phyloP scores from a whole-genome alignment of 2,113 vertebrate genomes.

The Ceyx cyanopectus region DNA sequence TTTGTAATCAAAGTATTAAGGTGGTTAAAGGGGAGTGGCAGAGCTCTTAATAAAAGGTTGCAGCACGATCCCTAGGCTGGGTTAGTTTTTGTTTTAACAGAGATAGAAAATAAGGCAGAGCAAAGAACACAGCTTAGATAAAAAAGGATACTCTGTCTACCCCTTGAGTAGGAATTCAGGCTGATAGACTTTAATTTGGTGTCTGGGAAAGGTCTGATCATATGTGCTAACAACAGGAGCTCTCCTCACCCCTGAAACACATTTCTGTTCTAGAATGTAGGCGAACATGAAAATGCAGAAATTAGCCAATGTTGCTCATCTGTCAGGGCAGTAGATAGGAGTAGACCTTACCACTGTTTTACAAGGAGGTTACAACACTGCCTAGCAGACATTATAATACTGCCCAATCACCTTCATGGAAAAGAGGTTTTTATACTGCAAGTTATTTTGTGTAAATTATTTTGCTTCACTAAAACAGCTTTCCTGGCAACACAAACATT shows the following conservation, averaged over 20 bases:
- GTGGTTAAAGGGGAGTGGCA: neutral
- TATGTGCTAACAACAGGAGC: neutral
- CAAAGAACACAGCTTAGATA: neutral
- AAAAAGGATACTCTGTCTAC: neutral
- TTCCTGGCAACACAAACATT: neutral
- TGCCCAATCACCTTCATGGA: neutral
- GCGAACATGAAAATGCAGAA: neutral
- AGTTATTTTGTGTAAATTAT: neutral
- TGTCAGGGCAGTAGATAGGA: neutral
- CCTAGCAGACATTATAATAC: neutral
- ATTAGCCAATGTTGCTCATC: neutral
- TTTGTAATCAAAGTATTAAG: neutral
- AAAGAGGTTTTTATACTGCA: neutral
- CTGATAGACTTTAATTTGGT: neutral
- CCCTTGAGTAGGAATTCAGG: neutral
- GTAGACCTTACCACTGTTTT: neutral
- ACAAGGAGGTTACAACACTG: neutral
- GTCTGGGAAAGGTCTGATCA: neutral
- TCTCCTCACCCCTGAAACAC: neutral
- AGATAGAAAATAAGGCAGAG: neutral
- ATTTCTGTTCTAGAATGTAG: neutral
- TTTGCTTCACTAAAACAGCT: neutral
- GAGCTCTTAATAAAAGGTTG: neutral
- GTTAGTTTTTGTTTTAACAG: neutral
- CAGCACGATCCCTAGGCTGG: neutral